Evolutionary conservation across 1,140 invertebrate genomes (phyloP), one percentile per base, ranked within the genome.

Genomic region (Paraescarpia echinospica): DNA sequence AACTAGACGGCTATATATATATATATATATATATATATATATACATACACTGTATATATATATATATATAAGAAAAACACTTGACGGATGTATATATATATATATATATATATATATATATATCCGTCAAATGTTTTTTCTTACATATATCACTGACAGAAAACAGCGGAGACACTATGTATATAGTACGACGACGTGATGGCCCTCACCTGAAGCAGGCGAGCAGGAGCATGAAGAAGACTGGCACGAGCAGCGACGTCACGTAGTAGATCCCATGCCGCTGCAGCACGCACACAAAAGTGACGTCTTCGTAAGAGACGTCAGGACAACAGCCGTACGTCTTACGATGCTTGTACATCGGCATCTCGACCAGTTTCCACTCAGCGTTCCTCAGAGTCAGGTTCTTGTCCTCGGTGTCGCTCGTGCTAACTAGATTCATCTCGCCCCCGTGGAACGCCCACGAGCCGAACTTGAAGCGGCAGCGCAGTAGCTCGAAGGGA

Each of bases 401-500:
- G 59, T 77, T 31, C 2, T 18, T 18, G 59, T 77, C 18, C 59
- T 77, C 48, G 18, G 0, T 77, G 12, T 77, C 27, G 59, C 22
- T 12, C 91, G 59, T 59, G 90, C 92, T 27, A 51, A 92, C 77
- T 93, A 92, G 33, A 91, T 91, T 92, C 59, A 94, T 92, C 91
- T 94, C 92, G 41, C 92, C 91, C 5, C 91, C 91, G 1, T 93
- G 92, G 91, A 94, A 94, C 12, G 92, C 92, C 94, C 94, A 95
- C 12, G 94, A 94, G 1, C 94, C 94, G 92, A 95, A 94, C 34
- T 93, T 93, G 12, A 95, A 34, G 48, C 41, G 91, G 89, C 94
- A 95, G 22, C 92, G 92, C 92, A 94, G 94, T 6, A 89, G 91
- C 92, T 95, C 94, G 89, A 93, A 94, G 5, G 94, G 94, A 89